These are phyloP conservation scores for Scaptomyza cyrtandrae DNA, from an alignment of 2,888 invertebrate genomes.

Conservation along the genomic window DNA sequence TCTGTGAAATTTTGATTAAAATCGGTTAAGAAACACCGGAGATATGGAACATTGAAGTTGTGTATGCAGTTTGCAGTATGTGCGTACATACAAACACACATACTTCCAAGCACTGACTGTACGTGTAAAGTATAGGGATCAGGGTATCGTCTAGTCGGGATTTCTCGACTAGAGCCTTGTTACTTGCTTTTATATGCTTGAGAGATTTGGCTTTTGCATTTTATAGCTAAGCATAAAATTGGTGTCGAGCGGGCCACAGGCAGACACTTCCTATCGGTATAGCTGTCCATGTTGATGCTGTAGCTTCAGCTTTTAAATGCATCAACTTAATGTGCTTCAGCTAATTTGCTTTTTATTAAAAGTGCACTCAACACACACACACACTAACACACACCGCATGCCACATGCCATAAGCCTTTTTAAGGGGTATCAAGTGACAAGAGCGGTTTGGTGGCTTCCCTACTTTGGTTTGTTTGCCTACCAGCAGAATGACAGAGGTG, in stretches of 20 bases:
- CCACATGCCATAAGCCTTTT: constrained; percentile 8
- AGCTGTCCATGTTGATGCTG: constrained; percentile 8
- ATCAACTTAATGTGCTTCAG: constrained; percentile 69
- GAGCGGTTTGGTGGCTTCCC: constrained; percentile 14
- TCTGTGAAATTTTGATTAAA: no score
- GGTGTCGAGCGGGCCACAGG: constrained; percentile 29
- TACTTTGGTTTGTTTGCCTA: neutral
- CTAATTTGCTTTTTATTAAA: constrained; percentile 74
- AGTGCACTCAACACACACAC: constrained; percentile 29
- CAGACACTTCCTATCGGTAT: neutral
- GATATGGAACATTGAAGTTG: no score
- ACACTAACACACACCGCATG: constrained; percentile 14
- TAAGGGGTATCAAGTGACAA: constrained; percentile 22
- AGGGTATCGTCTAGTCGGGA: no score
- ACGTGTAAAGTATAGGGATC: no score
- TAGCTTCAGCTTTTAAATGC: constrained; percentile 33
- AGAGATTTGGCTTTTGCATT: constrained; percentile 39
- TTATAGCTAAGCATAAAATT: constrained; percentile 55
- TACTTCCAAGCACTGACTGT: no score
- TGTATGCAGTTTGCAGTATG: no score
- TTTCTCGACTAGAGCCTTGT: no score
- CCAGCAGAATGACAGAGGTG: constrained; percentile 7
- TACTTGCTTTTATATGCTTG: constrained; percentile 13
- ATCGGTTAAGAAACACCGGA: no score
- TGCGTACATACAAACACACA: no score